Percentiles rank a stretch among this genome's conserved stretches.
phyloP scores from a whole-genome alignment of 2,113 vertebrate species.

The Polypterus bichir region DNA sequence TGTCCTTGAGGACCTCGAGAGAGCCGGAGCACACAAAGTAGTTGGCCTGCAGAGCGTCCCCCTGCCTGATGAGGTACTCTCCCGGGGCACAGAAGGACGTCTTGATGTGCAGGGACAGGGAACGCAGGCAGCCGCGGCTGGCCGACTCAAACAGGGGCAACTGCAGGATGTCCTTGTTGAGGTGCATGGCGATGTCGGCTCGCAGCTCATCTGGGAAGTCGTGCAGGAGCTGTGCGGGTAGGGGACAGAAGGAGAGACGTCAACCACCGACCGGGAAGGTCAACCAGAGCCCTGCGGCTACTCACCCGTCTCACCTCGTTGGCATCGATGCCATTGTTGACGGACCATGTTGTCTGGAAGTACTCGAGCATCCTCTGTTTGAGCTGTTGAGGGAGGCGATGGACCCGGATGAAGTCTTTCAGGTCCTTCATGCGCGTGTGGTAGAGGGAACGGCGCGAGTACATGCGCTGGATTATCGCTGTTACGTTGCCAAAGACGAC shows the following conservation, averaged over 20 bases:
- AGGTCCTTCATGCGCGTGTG: constrained; percentile 93
- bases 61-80: constrained; percentile 82
- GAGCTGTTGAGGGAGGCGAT: constrained; percentile 81
- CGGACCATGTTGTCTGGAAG: constrained; percentile 94
- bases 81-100: constrained; percentile 87
- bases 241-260: not conserved
- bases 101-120: constrained; percentile 88
- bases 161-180: constrained; percentile 93
- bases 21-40: constrained; percentile 90
- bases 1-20: constrained; percentile 81
- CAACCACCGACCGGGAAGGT: not conserved
- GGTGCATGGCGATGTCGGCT: constrained; percentile 86
- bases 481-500: constrained; percentile 95
- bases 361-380: constrained; percentile 94
- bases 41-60: constrained; percentile 80
- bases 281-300: not conserved
- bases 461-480: constrained; percentile 97
- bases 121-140: constrained; percentile 81
- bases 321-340: constrained; percentile 89
- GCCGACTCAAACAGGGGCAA: constrained; percentile 77
- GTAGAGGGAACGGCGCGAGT: constrained; percentile 86
- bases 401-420: constrained; percentile 88
- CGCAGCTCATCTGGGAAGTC: constrained; percentile 90
- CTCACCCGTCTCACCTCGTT: constrained; percentile 61
- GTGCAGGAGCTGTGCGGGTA: constrained; percentile 63